Conservation (phyloP, 2,113 vertebrate species). For the Synodontis membranacea region DNA sequence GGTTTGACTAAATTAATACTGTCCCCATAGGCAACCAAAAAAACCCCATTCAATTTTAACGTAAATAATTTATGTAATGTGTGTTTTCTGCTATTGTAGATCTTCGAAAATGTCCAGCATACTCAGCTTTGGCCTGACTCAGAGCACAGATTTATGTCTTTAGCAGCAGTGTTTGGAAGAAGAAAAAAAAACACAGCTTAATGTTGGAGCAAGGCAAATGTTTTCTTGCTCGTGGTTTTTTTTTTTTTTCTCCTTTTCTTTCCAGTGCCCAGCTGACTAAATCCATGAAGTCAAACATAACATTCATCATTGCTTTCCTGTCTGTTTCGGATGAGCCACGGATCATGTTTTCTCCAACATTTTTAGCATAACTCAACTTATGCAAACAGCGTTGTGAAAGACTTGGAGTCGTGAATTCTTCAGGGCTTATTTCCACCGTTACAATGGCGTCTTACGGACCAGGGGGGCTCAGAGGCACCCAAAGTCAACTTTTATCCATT, state of each 20-base stretch:
- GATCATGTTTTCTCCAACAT: slow-evolving; percentile 32
- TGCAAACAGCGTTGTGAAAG: slow-evolving; percentile 48
- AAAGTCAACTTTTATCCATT: slow-evolving; percentile 55
- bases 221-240: slow-evolving; percentile 45
- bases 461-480: slow-evolving; percentile 35
- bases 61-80: background rate
- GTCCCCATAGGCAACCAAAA: background rate
- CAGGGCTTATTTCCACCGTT: slow-evolving; percentile 17
- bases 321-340: slow-evolving; percentile 31
- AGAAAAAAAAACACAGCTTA: slow-evolving; percentile 35
- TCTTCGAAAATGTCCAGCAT: slow-evolving; percentile 24
- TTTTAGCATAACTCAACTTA: slow-evolving; percentile 53
- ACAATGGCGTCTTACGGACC: slow-evolving; percentile 35
- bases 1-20: background rate
- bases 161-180: slow-evolving; percentile 37
- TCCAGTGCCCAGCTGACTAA: slow-evolving; percentile 48
- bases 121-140: slow-evolving; percentile 24
- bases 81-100: slow-evolving; percentile 32
- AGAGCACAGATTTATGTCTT: slow-evolving; percentile 45
- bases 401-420: slow-evolving; percentile 47
- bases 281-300: slow-evolving; percentile 54
- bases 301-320: slow-evolving; percentile 39
- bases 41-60: background rate
- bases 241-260: slow-evolving; percentile 29
- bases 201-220: slow-evolving; percentile 48